phyloP scores from a whole-genome alignment of 2,888 invertebrate species.

The Ceriagrion tenellum region DNA sequence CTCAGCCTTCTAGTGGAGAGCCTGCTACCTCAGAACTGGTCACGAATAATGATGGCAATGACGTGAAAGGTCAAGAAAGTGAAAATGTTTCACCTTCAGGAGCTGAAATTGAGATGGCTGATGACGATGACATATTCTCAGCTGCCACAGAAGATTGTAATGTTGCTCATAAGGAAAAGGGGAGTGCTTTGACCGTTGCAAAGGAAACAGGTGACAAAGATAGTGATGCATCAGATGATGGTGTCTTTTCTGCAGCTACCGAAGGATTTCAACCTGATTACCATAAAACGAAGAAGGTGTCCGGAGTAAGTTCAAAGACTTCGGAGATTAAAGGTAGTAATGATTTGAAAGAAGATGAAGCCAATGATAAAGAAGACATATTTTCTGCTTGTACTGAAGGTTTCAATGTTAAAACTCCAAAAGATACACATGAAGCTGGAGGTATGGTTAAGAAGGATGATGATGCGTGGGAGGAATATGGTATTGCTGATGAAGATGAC shows the following conservation, averaged over 20 bases:
- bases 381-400: neutral
- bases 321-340: neutral
- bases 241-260: conserved; percentile 30
- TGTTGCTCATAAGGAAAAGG: neutral
- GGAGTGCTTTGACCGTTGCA: neutral
- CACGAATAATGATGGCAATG: neutral
- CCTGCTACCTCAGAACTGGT: neutral
- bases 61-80: neutral
- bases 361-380: neutral
- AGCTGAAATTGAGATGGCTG: neutral
- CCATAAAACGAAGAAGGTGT: neutral
- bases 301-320: neutral
- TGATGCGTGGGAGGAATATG: conserved; percentile 13
- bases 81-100: neutral
- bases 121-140: conserved; percentile 2
- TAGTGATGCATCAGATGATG: neutral
- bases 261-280: neutral
- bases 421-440: neutral
- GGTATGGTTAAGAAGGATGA: neutral
- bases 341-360: neutral
- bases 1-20: conserved; percentile 4
- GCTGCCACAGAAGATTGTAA: neutral
- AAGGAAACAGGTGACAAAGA: neutral
- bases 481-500: neutral
- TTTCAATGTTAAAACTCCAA: too few relatives aligned